Evolutionary conservation across 2,113 vertebrate species (phyloP), one percentile per base, ranked within the genome.

Genomic region (Tursiops truncatus): DNA sequence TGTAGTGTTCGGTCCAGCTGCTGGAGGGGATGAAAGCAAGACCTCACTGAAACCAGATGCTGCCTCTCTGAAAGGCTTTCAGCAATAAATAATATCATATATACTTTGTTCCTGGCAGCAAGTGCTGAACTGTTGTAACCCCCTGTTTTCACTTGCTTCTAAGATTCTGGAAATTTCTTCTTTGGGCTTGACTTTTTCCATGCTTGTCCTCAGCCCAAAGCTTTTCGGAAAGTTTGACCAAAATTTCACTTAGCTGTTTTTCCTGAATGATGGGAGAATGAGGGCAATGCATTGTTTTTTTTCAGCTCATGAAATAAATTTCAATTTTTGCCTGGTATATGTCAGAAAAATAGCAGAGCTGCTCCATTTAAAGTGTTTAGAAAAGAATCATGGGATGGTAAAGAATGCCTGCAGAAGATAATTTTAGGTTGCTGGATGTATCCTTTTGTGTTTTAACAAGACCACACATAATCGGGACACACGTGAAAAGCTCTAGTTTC

Each of bases 51-150:
- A 98, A 97, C 97, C 97, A 98, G 97, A 98, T 97, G 97, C 98
- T 95, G 97, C 87, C 84, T 95, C 96, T 95, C 92, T 53, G 92
- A 97, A 89, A 87, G 87, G 94, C 90, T 91, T 92, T 96, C 90
- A 73, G 97, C 95, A 97, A 89, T 98, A 98, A 98, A 98, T 98
- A 98, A 98, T 96, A 97, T 97, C 90, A 0, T 97, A 98, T 98
- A 98, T 96, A 96, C 96, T 98, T 97, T 97, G 97, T 97, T 98
- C 97, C 95, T 98, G 98, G 98, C 98, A 97, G 81, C 87, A 86
- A 70, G 96, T 56, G 31, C 84, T 98, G 97, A 97, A 98, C 97
- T 97, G 85, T 96, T 97, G 96, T 97, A 98, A 98, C 96, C 97
- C 85, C 41, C 92, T 98, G 96, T 97, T 98, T 98, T 98, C 94